These are phyloP conservation scores for Sarotherodon lohbergeri DNA, from an alignment of 2,113 vertebrate species.

Conservation along the genomic window DNA sequence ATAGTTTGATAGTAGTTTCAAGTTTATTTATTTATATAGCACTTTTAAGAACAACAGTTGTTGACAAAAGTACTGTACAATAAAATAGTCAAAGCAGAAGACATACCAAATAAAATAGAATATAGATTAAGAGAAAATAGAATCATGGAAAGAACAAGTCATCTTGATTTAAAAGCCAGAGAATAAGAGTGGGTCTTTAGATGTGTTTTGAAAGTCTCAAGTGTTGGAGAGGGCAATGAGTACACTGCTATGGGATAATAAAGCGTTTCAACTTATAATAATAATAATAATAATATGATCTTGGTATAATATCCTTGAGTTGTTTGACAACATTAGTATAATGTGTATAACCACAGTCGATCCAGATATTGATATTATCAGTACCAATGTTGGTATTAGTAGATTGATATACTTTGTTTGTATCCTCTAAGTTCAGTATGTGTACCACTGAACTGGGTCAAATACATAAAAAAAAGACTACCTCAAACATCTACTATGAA, in stretches of 20 bases:
- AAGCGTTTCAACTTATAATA: rapidly evolving
- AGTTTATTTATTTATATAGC: no score
- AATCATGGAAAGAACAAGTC: no score
- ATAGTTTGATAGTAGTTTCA: background rate
- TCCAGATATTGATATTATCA: background rate
- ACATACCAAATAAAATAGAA: no score
- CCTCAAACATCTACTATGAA: background rate
- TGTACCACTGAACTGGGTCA: background rate
- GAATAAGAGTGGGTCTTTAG: no score
- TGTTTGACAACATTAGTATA: background rate
- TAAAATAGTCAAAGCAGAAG: no score
- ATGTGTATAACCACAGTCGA: background rate
- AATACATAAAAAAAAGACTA: background rate
- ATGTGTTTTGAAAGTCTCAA: no score
- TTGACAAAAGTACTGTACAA: no score
- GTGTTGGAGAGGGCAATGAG: no score
- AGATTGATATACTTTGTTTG: background rate
- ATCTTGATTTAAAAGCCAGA: no score
- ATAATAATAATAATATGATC: background rate
- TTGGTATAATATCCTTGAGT: background rate
- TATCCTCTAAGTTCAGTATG: background rate
- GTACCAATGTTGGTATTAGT: background rate
- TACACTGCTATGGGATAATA: background rate
- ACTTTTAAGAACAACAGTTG: no score
- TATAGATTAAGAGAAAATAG: no score